These are phyloP conservation scores for Tortricodes alternella DNA, from an alignment of 2,888 invertebrate genomes.

Conservation along the genomic window DNA sequence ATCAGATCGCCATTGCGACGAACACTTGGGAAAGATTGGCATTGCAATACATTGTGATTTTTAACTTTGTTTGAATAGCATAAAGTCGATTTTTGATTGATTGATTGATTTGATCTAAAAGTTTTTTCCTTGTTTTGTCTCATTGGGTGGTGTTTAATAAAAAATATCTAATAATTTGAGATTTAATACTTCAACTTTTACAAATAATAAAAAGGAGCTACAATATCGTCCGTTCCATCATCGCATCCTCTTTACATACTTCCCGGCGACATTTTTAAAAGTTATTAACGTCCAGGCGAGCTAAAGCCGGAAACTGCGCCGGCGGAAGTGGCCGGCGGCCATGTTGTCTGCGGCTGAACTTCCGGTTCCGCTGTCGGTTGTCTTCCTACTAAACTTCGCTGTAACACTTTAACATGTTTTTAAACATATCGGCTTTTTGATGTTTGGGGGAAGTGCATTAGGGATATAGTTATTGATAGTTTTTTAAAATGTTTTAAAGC, in stretches of 20 bases:
- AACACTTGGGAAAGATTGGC: too few species aligned
- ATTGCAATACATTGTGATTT: too few species aligned
- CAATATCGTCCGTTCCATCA: background rate
- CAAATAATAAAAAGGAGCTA: too few species aligned
- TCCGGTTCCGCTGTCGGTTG: constrained; percentile 48
- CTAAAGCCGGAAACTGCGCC: constrained; percentile 43
- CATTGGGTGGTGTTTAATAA: too few species aligned
- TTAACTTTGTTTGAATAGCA: too few species aligned
- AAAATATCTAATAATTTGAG: too few species aligned
- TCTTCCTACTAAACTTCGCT: constrained; percentile 30
- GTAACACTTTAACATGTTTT: constrained; percentile 29
- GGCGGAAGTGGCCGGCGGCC: constrained; percentile 66
- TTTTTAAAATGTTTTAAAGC: background rate
- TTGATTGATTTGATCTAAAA: too few species aligned
- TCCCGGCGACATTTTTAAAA: constrained; percentile 22
- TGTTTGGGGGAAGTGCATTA: constrained; percentile 20
- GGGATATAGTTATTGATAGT: background rate
- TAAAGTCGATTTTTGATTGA: too few species aligned
- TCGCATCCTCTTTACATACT: constrained; percentile 11
- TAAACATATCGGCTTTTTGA: constrained; percentile 25
- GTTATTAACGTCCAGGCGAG: constrained; percentile 33
- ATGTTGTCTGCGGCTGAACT: constrained; percentile 63
- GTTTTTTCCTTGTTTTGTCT: too few species aligned
- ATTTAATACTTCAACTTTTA: too few species aligned
- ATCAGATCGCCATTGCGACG: too few species aligned